phyloP scores from a whole-genome alignment of 2,888 invertebrate species.

The Polymixis flavicincta region DNA sequence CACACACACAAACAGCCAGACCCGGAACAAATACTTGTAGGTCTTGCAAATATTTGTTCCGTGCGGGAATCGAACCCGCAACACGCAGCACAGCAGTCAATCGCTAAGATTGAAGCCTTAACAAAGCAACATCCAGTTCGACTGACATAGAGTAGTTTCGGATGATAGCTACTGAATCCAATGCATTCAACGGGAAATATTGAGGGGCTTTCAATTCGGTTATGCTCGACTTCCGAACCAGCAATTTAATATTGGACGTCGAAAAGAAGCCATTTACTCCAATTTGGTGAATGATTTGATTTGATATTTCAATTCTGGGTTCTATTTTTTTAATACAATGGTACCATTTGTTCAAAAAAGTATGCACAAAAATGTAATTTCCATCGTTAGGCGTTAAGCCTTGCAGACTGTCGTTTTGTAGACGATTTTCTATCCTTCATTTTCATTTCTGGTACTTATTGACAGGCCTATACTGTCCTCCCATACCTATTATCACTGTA shows the following conservation, averaged over 20 bases:
- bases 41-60: too few relatives aligned
- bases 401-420: too few relatives aligned
- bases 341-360: background rate
- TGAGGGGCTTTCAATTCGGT: slow-evolving; percentile 34
- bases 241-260: slow-evolving; percentile 56
- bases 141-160: slow-evolving; percentile 46
- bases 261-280: slow-evolving; percentile 58
- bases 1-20: too few relatives aligned
- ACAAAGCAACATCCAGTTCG: slow-evolving; percentile 33
- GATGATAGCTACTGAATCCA: slow-evolving; percentile 31
- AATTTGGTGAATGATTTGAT: slow-evolving; percentile 60
- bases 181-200: slow-evolving; percentile 47
- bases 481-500: too few relatives aligned
- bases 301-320: slow-evolving; percentile 28
- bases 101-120: slow-evolving; percentile 11
- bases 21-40: too few relatives aligned
- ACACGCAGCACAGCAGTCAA: too few relatives aligned
- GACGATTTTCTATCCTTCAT: too few relatives aligned
- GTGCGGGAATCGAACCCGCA: too few relatives aligned
- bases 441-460: too few relatives aligned
- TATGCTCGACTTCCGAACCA: slow-evolving; percentile 11
- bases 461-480: too few relatives aligned
- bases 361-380: too few relatives aligned
- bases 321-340: slow-evolving; percentile 18
- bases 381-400: too few relatives aligned